phyloP scores from a whole-genome alignment of 2,797 vertebrate species.

The Brotogeris chrysoptera region DNA sequence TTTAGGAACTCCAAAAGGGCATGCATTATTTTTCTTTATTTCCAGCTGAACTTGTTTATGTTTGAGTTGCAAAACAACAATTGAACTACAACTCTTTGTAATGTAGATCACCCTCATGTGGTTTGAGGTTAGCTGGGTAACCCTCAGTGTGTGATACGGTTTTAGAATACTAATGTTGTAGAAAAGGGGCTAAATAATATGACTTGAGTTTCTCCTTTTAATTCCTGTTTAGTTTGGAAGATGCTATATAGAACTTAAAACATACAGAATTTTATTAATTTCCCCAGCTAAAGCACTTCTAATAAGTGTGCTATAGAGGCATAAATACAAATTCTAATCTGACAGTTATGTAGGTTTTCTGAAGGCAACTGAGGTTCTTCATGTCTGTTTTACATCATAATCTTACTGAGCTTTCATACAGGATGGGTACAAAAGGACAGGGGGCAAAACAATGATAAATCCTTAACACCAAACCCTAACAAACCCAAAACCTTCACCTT shows the following conservation, averaged over 20 bases:
- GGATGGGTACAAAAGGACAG: neutral
- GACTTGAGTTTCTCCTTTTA: neutral
- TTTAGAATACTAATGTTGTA: neutral
- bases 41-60: neutral
- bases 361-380: neutral
- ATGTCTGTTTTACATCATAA: neutral
- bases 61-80: neutral
- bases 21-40: neutral
- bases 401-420: neutral
- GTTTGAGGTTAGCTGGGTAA: conserved; percentile 14
- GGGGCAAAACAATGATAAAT: neutral
- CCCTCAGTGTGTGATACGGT: conserved; percentile 21
- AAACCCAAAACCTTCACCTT: neutral
- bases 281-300: neutral
- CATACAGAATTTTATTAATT: neutral
- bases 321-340: neutral
- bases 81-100: neutral
- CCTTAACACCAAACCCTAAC: neutral
- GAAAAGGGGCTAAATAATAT: neutral
- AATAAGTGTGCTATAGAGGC: neutral
- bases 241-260: neutral
- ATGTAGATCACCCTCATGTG: neutral
- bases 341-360: neutral
- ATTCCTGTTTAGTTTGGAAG: neutral
- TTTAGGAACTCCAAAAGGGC: neutral